Base-by-base conservation (phyloP, 2,888 invertebrate species). In the Aporophyla lueneburgensis region DNA sequence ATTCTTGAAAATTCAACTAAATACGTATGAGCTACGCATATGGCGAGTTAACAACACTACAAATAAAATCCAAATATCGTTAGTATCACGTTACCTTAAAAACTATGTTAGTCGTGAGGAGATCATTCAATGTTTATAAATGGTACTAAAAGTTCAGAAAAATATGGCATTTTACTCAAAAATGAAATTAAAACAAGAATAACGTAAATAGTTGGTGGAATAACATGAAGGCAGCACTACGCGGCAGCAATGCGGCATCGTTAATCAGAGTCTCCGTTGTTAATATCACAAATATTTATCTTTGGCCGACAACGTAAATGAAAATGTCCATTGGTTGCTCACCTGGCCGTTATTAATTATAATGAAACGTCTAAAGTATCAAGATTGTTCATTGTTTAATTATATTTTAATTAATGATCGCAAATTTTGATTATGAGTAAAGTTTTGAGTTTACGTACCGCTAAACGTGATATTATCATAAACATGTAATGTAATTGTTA, bases 261-360 rank as follows among this genome's bases (percentile, higher is more conserved):
- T 94, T 93, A 93, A 93, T 94, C 94, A 94, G 93, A 86, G 88
- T 85, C 83, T 87, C 87, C 85, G 88, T 90, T 92, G 93, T 93
- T 93, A 92, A 92, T 93, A 92, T 93, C 92, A 91, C 92, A 94
- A 93, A 93, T 94, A 94, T 94, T 93, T 94, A 93, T 93, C 93
- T 92, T 89, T 84, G 87, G 85, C 84, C 78, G 78, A 88, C 85
- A 84, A 86, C 83, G 89, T 89, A 90, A 93, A 93, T 93, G 91
- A 89, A 93, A 93, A 90, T 89, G 91, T 92, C 84, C 90, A 91
- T 88, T 87, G 83, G 89, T 84, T 84, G 78, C 84, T 88, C 89
- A 89, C 88, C 90, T 90, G 88, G 76, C 76, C 78, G 86, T 88
- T 87, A 89, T 90, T 88, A 87, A 88, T 89, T 86, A 83, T 87